Evolutionary conservation across 2,888 invertebrate species (phyloP).

Genomic region (Cephalotes varians): DNA sequence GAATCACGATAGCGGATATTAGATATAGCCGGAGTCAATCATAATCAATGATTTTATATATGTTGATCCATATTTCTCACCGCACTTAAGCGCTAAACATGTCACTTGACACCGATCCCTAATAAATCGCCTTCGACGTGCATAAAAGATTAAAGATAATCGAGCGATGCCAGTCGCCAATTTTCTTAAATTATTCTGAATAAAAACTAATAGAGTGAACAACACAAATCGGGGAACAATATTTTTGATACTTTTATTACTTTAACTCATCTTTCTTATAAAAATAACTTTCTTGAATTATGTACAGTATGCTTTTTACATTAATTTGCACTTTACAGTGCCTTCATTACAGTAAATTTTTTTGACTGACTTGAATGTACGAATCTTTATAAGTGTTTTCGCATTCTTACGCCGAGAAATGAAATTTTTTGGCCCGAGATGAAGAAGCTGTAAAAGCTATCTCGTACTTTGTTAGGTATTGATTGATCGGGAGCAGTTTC

Average conservation of each 20-base stretch:
- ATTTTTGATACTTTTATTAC: not conserved
- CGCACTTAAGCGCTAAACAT: conserved; percentile 45
- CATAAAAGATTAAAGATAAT: conserved; percentile 16
- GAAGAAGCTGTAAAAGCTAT: conserved; percentile 8
- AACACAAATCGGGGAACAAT: not conserved
- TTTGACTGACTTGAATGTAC: not conserved
- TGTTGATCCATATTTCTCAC: conserved; percentile 47
- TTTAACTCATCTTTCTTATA: not conserved
- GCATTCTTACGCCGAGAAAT: not conserved
- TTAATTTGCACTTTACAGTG: not conserved
- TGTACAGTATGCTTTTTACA: not conserved
- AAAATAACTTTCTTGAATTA: not conserved
- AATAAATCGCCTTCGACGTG: conserved; percentile 30
- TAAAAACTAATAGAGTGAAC: not conserved
- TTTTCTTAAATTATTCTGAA: not conserved
- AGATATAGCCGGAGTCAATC: conserved; percentile 42
- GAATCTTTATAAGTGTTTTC: not conserved
- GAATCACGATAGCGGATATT: conserved; percentile 51
- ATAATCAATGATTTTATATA: conserved; percentile 46
- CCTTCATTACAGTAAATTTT: not conserved
- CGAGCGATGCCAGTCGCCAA: not conserved
- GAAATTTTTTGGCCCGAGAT: not conserved
- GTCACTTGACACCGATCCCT: conserved; percentile 41
- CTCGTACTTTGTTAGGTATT: conserved; percentile 24
- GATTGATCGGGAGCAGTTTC: conserved; percentile 25